phyloP scores from a whole-genome alignment of 2,113 vertebrate species.

The Cyprinodon variegatus region DNA sequence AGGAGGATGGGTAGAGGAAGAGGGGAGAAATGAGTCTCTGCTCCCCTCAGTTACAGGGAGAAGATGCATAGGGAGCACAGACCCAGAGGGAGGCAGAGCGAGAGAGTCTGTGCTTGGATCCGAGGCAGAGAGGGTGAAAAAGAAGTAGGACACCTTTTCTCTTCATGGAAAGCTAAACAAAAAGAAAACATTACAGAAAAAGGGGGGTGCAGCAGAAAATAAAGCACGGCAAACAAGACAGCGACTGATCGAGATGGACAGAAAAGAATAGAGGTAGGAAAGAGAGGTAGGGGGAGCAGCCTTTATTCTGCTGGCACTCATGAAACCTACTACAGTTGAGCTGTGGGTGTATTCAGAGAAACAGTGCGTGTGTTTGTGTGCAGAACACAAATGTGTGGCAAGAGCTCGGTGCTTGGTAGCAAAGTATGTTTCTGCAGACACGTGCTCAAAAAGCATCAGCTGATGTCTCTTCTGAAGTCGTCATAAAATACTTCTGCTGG shows the following conservation, averaged over 20 bases:
- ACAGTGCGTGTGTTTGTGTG: slow-evolving; percentile 15
- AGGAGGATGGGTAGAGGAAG: slow-evolving; percentile 54
- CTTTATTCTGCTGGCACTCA: slow-evolving; percentile 55
- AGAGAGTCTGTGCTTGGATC: slow-evolving; percentile 35
- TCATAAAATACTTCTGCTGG: background rate
- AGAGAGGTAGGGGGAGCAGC: slow-evolving; percentile 40
- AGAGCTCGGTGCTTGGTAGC: slow-evolving; percentile 10
- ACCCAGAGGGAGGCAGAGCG: slow-evolving; percentile 44
- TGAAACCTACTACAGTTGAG: slow-evolving; percentile 62
- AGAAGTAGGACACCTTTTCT: slow-evolving; percentile 19
- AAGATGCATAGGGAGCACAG: slow-evolving; percentile 53
- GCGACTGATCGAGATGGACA: slow-evolving; percentile 7
- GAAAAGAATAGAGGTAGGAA: slow-evolving; percentile 32
- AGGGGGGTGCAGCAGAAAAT: slow-evolving; percentile 34
- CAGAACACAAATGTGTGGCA: background rate
- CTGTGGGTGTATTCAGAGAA: slow-evolving; percentile 59
- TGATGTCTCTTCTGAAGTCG: slow-evolving; percentile 7
- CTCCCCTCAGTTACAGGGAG: slow-evolving; percentile 51
- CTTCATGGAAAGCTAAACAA: slow-evolving; percentile 13
- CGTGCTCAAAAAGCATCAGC: slow-evolving; percentile 5
- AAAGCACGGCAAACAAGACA: slow-evolving; percentile 32
- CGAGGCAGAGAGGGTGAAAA: slow-evolving; percentile 5
- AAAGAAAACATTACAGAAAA: slow-evolving; percentile 30
- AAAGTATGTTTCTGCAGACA: slow-evolving; percentile 24
- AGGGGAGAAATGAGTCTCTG: slow-evolving; percentile 51